A percentile compares a stretch with the other conserved stretches of the same genome.
Conservation (phyloP, 1,140 invertebrate species). For the Drosophila paulistorum region DNA sequence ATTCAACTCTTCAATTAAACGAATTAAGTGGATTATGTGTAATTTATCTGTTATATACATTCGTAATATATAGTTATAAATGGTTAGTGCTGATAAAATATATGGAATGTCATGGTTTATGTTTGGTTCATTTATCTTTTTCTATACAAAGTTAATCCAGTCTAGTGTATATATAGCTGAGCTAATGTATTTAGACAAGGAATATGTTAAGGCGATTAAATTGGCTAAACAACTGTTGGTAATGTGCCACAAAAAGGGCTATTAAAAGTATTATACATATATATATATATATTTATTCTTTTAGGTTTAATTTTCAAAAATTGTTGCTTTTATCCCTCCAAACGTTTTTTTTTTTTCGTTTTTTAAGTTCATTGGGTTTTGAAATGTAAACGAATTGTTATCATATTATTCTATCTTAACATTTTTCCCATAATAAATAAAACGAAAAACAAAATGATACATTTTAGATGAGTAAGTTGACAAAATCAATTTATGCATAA, state of each 20-base stretch:
- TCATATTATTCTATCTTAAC: not conserved
- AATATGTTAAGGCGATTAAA: conserved; percentile 6
- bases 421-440: not conserved
- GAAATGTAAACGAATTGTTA: not conserved
- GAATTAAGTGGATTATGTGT: too few species aligned
- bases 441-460: not conserved
- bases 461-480: not conserved
- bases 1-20: too few species aligned
- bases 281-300: not conserved
- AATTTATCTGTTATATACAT: too few species aligned
- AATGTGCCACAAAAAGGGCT: not conserved
- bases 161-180: not conserved
- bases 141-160: not conserved
- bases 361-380: too few species aligned
- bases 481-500: not conserved
- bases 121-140: not conserved
- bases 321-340: not conserved
- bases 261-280: not conserved
- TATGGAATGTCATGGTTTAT: too few species aligned
- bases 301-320: not conserved
- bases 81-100: too few species aligned
- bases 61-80: too few species aligned
- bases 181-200: not conserved
- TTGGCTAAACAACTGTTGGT: not conserved
- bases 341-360: too few species aligned